Conservation (phyloP, 2,797 vertebrate genomes). For the Pteronotus mesoamericanus region DNA sequence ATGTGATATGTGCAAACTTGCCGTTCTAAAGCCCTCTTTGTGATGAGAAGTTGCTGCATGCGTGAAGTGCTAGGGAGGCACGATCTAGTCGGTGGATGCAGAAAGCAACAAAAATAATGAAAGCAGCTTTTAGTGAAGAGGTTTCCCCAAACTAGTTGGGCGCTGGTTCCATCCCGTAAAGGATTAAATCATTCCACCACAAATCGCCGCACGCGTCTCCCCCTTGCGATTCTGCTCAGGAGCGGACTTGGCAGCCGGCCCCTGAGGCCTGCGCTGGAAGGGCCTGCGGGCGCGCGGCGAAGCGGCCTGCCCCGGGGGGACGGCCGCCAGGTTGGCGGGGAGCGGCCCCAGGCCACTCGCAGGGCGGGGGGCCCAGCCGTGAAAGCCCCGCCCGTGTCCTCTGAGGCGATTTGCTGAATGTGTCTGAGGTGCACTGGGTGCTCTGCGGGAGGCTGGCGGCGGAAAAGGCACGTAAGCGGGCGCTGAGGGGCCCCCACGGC, state of each 20-base stretch:
- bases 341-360: no score
- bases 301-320: not conserved
- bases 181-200: not conserved
- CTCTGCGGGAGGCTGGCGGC: no score
- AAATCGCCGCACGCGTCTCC: not conserved
- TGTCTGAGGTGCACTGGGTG: no score
- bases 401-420: no score
- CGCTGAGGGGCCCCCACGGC: no score
- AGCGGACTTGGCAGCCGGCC: not conserved
- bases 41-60: not conserved
- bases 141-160: not conserved
- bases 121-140: not conserved
- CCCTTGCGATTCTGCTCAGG: not conserved
- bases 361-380: no score
- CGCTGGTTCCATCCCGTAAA: not conserved
- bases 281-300: not conserved
- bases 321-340: no score
- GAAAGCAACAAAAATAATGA: not conserved
- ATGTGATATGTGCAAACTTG: not conserved
- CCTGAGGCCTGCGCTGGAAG: not conserved
- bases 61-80: not conserved
- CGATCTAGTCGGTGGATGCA: not conserved
- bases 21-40: not conserved
- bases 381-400: no score
- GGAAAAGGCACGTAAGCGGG: no score